Conservation (phyloP, 2,888 invertebrate genomes). For the Harpagoxenus sublaevis region DNA sequence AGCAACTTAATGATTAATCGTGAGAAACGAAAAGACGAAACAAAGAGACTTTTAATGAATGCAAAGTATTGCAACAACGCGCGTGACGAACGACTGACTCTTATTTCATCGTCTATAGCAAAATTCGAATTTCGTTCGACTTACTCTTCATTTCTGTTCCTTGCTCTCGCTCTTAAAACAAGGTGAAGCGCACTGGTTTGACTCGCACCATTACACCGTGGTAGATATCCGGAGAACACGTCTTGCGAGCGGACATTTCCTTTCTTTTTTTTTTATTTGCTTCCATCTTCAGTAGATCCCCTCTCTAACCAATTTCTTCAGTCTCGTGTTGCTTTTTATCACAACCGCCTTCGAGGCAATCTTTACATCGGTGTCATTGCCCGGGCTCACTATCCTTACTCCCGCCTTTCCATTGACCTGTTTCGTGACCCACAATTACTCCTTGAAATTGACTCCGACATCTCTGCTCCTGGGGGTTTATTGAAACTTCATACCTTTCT, state of each 20-base stretch:
- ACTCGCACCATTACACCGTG: slow-evolving; percentile 71
- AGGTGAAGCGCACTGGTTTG: slow-evolving; percentile 68
- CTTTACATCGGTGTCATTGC: slow-evolving; percentile 69
- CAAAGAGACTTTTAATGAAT: slow-evolving; percentile 21
- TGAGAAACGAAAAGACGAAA: background rate
- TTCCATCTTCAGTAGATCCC: slow-evolving; percentile 55
- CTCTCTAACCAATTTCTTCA: slow-evolving; percentile 56
- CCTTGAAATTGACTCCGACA: slow-evolving; percentile 72
- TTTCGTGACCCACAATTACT: slow-evolving; percentile 69
- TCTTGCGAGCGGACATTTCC: slow-evolving; percentile 60
- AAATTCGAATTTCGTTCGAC: slow-evolving; percentile 66
- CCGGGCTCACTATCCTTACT: slow-evolving; percentile 37
- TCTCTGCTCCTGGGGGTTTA: slow-evolving; percentile 68
- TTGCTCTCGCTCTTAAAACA: slow-evolving; percentile 48
- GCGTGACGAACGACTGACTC: slow-evolving; percentile 53
- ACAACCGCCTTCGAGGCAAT: slow-evolving; percentile 47
- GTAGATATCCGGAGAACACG: slow-evolving; percentile 62
- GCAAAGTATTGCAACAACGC: background rate
- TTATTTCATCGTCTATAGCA: slow-evolving; percentile 69
- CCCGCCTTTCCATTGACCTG: slow-evolving; percentile 53
- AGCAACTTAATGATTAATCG: background rate
- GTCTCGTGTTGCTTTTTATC: slow-evolving; percentile 58
- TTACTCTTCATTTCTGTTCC: slow-evolving; percentile 61
- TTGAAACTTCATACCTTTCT: slow-evolving; percentile 72
- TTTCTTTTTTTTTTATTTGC: slow-evolving; percentile 73